phyloP scores from a whole-genome alignment of 2,797 vertebrate genomes.

The Melanotaenia trifasciata region DNA sequence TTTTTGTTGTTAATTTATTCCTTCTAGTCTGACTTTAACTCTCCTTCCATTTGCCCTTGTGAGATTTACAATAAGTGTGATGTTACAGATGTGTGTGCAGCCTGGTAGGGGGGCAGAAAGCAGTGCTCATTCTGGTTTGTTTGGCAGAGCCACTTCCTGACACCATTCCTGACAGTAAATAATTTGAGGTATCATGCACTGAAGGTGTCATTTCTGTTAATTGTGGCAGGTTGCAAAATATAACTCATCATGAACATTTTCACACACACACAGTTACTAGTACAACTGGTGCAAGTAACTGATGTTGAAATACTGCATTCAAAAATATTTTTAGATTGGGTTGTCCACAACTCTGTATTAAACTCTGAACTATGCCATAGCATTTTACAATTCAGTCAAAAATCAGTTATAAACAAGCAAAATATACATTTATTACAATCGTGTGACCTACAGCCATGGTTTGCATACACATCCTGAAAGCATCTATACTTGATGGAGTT shows the following conservation, averaged over 20 bases:
- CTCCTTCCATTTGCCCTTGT: neutral
- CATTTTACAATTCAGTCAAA: neutral
- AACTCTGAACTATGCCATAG: neutral
- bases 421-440: neutral
- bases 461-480: neutral
- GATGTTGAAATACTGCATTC: neutral
- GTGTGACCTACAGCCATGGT: neutral
- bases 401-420: neutral
- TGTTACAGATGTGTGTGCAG: neutral
- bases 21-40: neutral
- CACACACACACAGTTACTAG: no score
- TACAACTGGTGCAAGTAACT: no score
- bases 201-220: no score
- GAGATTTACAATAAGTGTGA: neutral
- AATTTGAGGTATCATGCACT: no score
- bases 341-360: neutral
- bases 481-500: neutral
- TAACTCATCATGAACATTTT: no score
- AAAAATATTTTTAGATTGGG: neutral
- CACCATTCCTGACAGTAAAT: no score
- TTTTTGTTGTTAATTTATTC: neutral
- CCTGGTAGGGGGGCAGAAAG: no score
- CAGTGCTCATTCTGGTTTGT: neutral
- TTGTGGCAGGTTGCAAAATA: no score
- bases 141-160: no score